phyloP scores from a whole-genome alignment of 2,888 invertebrate species.

The Liopterus haemorrhoidalis region DNA sequence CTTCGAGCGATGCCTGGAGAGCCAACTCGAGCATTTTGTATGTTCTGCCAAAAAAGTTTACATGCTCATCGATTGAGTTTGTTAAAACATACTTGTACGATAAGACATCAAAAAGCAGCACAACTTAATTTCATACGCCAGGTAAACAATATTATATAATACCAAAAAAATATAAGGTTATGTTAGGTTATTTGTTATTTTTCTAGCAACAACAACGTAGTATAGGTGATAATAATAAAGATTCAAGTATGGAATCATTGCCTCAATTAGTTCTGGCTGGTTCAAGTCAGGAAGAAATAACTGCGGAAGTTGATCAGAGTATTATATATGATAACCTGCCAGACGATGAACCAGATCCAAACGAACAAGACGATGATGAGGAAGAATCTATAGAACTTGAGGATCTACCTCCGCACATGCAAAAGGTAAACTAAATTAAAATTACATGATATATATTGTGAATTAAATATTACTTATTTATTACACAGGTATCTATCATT shows the following conservation, averaged over 20 bases:
- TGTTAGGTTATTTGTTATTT: not conserved
- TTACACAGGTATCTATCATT: conserved; percentile 11
- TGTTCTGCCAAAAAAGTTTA: conserved; percentile 52
- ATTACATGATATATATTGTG: no score
- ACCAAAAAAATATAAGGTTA: not conserved
- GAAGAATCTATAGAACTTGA: conserved; percentile 29
- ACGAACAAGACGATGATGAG: conserved; percentile 24
- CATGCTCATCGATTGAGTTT: conserved; percentile 56
- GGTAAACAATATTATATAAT: conserved; percentile 27
- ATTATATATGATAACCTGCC: conserved; percentile 8
- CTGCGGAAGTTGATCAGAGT: conserved; percentile 8
- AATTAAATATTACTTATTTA: not conserved
- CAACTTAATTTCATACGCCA: conserved; percentile 39
- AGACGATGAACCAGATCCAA: conserved; percentile 6
- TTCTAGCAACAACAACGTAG: conserved; percentile 18
- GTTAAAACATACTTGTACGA: conserved; percentile 55
- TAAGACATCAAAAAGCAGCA: conserved; percentile 52
- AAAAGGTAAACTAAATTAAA: conserved; percentile 31
- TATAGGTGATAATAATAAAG: not conserved
- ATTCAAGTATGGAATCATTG: conserved; percentile 18
- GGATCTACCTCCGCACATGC: conserved; percentile 32
- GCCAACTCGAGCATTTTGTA: conserved; percentile 53
- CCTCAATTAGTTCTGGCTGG: conserved; percentile 20
- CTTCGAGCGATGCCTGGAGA: conserved; percentile 50
- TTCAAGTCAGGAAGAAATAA: conserved; percentile 28